Conservation (phyloP, 35 echinoderm and acorn worm genomes). For the Lytechinus pictus region DNA sequence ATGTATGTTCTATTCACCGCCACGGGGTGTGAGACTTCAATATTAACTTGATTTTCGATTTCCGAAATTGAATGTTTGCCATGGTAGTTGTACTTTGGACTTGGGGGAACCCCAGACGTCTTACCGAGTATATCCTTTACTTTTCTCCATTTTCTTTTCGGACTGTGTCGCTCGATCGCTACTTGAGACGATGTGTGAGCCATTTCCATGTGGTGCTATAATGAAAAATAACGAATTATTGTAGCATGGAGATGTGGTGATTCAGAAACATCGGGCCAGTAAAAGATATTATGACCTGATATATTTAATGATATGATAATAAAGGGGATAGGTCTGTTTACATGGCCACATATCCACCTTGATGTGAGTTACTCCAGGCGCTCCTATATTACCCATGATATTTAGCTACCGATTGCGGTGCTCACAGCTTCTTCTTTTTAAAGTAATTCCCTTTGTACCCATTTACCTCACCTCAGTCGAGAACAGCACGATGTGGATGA, state of each 20-base stretch:
- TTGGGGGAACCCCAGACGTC: background rate
- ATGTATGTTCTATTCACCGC: background rate
- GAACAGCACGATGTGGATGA: no score
- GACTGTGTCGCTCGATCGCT: background rate
- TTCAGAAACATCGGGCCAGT: background rate
- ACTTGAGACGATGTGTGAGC: background rate
- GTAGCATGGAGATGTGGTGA: background rate
- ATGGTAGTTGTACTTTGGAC: background rate
- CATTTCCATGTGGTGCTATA: background rate
- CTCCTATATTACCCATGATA: no score
- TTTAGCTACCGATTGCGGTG: no score
- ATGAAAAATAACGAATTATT: background rate
- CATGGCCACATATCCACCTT: no score
- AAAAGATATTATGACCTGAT: no score
- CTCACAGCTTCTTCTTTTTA: no score
- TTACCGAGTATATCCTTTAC: background rate
- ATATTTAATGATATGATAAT: no score
- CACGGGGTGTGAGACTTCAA: background rate
- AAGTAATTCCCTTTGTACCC: no score
- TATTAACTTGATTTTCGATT: background rate
- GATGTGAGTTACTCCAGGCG: no score
- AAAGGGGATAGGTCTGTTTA: no score
- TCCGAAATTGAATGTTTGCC: slow-evolving; percentile 17
- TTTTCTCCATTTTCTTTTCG: background rate
- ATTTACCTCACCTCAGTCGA: no score